Evolutionary conservation across 2,888 invertebrate genomes (phyloP), one percentile per base, ranked within the genome.

Genomic region (Lasioglossum oenotherae): DNA sequence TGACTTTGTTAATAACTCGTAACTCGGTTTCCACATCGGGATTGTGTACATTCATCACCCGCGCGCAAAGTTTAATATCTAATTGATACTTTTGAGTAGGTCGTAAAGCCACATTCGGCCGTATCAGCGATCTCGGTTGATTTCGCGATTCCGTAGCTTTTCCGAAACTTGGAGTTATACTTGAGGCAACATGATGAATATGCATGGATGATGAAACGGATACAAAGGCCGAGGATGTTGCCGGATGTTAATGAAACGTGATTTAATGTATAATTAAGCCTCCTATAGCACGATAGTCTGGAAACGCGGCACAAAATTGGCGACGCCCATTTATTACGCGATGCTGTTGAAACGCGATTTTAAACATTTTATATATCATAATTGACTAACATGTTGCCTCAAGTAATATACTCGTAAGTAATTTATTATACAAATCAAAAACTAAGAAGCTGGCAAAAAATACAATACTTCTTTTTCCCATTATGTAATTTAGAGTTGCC

Each of bases 101-200:
- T 57, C 69, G 60, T 19, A 10, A 72, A 23, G 67, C 53, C 57
- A 41, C 69, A 74, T 38, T 44, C 46, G n/a, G 12, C 31, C 31
- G 73, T 64, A 79, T 80, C 69, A 35, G 38, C n/a, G 46, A 14
- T 57, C 8, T n/a, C 49, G 35, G 16, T 4, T 46, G 49, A 72
- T 78, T 38, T 27, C 31, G 46, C 46, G 35, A 73, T 74, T 53
- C 77, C 44, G 31, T 16, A 16, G 6, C 31, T 35, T 78, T 69
- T n/a, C 76, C 74, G 35, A 74, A 78, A 72, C 71, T 88, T 90
- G 88, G 91, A 91, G 91, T 93, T 90, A 91, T 93, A 92, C 92
- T 93, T 91, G 91, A 91, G 90, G 91, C 88, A 91, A 89, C 92
- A 92, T 92, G 92, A 94, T 94, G 94, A 93, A 94, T 94, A 94